Percentiles rank a stretch among this genome's conserved stretches.
Evolutionary conservation across 2,888 invertebrate genomes (phyloP).

Genomic region (Rhagium mordax): DNA sequence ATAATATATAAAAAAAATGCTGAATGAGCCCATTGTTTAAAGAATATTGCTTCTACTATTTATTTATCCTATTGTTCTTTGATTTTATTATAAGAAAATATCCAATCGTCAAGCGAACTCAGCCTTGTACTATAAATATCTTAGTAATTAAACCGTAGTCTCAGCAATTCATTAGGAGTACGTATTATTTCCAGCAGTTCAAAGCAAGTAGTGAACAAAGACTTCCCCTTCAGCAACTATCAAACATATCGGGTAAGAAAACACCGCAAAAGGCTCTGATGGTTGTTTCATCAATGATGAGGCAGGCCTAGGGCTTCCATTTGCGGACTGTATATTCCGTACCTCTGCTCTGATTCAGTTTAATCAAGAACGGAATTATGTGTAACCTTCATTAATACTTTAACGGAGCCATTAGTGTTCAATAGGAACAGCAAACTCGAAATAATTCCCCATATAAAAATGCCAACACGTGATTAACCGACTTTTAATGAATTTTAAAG

Average conservation of each 20-base stretch:
- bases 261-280: conserved; percentile 12
- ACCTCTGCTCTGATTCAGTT: neutral
- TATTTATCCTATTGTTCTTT: too few species aligned
- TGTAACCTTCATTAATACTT: conserved; percentile 17
- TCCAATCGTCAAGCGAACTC: neutral
- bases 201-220: conserved; percentile 15
- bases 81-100: neutral
- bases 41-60: too few species aligned
- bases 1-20: too few species aligned
- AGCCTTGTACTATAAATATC: neutral
- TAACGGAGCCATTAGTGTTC: conserved; percentile 17
- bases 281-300: conserved; percentile 19
- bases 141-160: neutral
- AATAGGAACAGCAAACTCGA: neutral
- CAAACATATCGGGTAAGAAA: conserved; percentile 10
- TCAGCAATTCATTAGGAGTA: conserved; percentile 5
- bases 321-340: conserved; percentile 13
- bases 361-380: conserved; percentile 24
- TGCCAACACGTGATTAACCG: neutral
- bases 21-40: too few species aligned
- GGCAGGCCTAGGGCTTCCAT: conserved; percentile 6
- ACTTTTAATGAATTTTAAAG: conserved; percentile 12
- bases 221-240: neutral
- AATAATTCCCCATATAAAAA: too few species aligned
- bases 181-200: neutral